phyloP scores from a whole-genome alignment of 2,113 vertebrate genomes.

The Bos indicus region DNA sequence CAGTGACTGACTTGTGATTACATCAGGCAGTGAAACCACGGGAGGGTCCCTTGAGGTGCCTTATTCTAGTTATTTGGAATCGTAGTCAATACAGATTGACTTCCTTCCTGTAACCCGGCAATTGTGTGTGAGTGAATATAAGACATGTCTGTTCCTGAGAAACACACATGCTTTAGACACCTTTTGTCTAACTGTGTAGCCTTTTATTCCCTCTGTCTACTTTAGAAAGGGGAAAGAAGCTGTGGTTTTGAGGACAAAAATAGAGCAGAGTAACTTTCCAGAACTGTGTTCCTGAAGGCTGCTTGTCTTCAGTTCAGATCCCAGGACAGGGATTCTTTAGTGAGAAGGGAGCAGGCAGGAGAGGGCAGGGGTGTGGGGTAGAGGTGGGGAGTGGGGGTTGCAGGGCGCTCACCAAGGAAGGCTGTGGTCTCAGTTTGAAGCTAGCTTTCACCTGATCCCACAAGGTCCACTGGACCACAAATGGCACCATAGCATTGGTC shows the following conservation, averaged over 20 bases:
- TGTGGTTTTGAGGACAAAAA: background rate
- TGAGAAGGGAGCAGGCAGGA: background rate
- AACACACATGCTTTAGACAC: background rate
- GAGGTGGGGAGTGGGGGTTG: background rate
- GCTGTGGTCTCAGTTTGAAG: background rate
- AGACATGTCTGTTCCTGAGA: background rate
- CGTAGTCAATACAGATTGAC: conserved; percentile 16
- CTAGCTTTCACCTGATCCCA: background rate
- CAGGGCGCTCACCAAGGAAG: background rate
- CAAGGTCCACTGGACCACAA: background rate
- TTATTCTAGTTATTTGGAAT: conserved; percentile 26
- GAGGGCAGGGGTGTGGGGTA: rapidly evolving
- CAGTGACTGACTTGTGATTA: background rate
- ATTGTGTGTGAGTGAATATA: background rate
- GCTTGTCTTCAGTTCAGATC: background rate
- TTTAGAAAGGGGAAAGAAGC: background rate
- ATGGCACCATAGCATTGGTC: background rate
- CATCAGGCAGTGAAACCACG: background rate
- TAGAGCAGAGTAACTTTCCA: background rate
- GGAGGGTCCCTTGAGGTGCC: background rate
- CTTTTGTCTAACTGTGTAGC: background rate
- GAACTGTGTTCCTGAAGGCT: background rate
- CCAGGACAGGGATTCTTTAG: background rate
- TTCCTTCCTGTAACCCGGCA: background rate
- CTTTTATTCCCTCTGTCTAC: background rate